Evolutionary conservation across 1,140 invertebrate species (phyloP), one percentile per base, ranked within the genome.

Genomic region (Rhopalosiphum maidis): DNA sequence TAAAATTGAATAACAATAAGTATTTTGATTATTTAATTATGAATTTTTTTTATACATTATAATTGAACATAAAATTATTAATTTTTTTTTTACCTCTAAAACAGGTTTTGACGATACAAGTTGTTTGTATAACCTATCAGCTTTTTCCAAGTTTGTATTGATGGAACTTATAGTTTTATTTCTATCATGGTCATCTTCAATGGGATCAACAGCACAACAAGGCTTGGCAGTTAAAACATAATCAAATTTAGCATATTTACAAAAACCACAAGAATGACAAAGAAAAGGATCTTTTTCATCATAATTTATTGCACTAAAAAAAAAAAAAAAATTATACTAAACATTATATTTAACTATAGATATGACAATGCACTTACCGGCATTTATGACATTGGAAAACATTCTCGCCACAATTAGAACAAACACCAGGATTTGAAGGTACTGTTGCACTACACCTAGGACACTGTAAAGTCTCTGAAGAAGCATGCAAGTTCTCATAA

Each of bases 231-330:
- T 97, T 88, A 99, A 96, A 22, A 98, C 98, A 95, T 98, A 99
- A 95, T 99, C 99, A 95, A 99, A 99, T 95, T 99, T 99, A n/a
- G 99, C 99, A 95, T 99, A 99, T 95, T 99, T 99, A 96, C 99
- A 99, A 95, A 99, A 99, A 5, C 99, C 99, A 96, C 99, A 99
- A 21, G 98, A 98, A 95, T 99, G 99, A 95, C 99, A 99, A 25
- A 99, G 95, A 96, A 99, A 99, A 4, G 99, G 99, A 96, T 99
- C 99, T 95, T 99, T 99, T 95, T 99, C 99, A 95, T 99, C 99
- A 95, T 99, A 99, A 95, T 99, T 99, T 94, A 99, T 99, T 0
- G 99, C 98, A 30, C 97, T 96, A 95, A 93, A 95, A 94, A 94
- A 92, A 93, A 92, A 23, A 91, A 77, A 41, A 68, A 60, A 60